A percentile compares a stretch with the other conserved stretches of the same genome.
These are phyloP conservation scores for Acrocephalus kingi DNA, from an alignment of 2,113 vertebrate species.

Conservation along the genomic window DNA sequence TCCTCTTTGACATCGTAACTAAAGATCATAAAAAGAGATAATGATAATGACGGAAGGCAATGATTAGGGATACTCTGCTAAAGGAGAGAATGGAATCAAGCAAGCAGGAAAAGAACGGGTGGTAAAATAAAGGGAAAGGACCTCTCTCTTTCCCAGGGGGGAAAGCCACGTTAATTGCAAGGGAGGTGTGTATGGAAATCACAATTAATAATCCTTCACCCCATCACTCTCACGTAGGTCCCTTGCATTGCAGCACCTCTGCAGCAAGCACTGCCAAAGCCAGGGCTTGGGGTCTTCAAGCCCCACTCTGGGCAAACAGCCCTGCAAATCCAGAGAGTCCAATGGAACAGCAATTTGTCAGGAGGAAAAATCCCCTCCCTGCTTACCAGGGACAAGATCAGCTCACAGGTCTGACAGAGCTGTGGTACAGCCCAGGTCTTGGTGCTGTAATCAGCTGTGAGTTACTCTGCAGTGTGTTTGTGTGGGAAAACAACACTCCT, in stretches of 20 bases:
- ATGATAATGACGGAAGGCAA: constrained; percentile 9
- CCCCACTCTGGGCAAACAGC: accelerated
- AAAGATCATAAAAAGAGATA: constrained; percentile 60
- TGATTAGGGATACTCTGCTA: not conserved
- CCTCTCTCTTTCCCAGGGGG: not conserved
- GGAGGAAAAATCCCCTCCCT: not conserved
- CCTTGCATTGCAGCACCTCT: not conserved
- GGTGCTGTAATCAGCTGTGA: not conserved
- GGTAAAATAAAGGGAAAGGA: not conserved
- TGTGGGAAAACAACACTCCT: not conserved
- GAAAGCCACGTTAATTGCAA: constrained; percentile 10
- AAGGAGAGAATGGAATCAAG: not conserved
- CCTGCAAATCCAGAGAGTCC: not conserved
- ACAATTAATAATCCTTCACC: not conserved
- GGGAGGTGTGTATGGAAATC: not conserved
- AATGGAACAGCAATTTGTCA: accelerated
- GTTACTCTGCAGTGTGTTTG: not conserved
- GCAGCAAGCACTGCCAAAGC: not conserved
- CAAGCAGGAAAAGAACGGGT: not conserved
- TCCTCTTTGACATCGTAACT: constrained; percentile 45
- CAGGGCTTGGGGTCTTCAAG: not conserved
- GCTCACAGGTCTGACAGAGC: not conserved
- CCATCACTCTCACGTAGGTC: not conserved
- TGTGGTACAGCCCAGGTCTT: not conserved
- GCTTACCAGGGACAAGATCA: too few species aligned